These are phyloP conservation scores for Mastomys coucha DNA, from an alignment of 2,113 vertebrate species.

Conservation along the genomic window DNA sequence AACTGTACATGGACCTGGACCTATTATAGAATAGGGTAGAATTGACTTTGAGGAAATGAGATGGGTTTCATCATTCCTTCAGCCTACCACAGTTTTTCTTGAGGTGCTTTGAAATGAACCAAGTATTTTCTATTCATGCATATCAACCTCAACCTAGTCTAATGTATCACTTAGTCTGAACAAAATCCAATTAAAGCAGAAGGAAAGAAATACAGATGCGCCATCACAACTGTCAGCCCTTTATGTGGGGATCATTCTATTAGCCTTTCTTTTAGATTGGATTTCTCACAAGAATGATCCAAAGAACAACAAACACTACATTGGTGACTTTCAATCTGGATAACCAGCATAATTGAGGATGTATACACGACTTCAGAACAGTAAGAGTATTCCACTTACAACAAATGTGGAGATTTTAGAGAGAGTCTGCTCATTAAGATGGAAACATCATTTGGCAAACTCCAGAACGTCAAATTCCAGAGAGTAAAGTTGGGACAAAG, in stretches of 20 bases:
- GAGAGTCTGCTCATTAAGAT: background rate
- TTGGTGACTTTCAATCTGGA: background rate
- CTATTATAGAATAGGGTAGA: background rate
- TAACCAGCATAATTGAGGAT: background rate
- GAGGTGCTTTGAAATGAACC: background rate
- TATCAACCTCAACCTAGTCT: background rate
- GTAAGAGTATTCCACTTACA: background rate
- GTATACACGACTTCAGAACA: background rate
- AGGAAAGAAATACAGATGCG: constrained; percentile 43
- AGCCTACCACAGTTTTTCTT: background rate
- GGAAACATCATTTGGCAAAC: background rate
- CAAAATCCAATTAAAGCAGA: constrained; percentile 65
- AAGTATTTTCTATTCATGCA: background rate
- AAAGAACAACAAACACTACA: constrained; percentile 16
- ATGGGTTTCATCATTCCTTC: too few relatives aligned
- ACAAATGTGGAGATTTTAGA: background rate
- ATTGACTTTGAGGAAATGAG: background rate
- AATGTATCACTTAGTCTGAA: background rate
- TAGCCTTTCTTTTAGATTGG: constrained; percentile 56
- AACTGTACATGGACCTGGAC: background rate
- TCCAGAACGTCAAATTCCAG: background rate
- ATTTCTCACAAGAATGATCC: constrained; percentile 60
- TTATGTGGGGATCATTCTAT: constrained; percentile 59
- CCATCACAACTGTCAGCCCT: constrained; percentile 8
- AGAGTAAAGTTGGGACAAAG: background rate